Evolutionary conservation across 2,888 invertebrate species (phyloP), one percentile per base, ranked within the genome.

Genomic region (Lamellibrachia columna): DNA sequence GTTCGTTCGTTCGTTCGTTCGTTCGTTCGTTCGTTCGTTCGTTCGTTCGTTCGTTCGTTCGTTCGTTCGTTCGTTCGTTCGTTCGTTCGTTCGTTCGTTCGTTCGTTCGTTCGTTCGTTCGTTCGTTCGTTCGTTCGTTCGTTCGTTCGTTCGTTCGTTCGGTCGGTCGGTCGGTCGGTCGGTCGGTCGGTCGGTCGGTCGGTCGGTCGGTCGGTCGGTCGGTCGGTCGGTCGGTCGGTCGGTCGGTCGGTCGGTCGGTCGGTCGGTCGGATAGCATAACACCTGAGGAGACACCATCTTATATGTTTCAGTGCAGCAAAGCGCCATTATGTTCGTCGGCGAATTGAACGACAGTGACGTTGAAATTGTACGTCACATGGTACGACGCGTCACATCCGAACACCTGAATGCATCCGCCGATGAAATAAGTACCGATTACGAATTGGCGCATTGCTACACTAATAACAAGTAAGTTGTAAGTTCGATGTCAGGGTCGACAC

Each of bases 171-270:
- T 75, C 75, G 75, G 0, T 75, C 75, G 75, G 75, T 75, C 75
- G 75, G 75, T 75, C 75, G 75, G 75, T 75, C 75, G 75, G 75
- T 75, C 75, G 75, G 75, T 75, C 75, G 75, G 75, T 75, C 75
- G 75, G 75, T 75, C 75, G 75, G 75, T 75, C 75, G 75, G 75
- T 75, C 75, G 75, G 75, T 75, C 75, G 75, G 75, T 75, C 75
- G 75, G 75, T 75, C 75, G 75, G 75, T 75, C 75, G 75, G 22
- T 75, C 75, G 75, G 75, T 75, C 75, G 75, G 75, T 75, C 75
- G 75, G 75, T 75, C 75, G 75, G 75, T 75, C 75, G 75, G 75
- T 75, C 22, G 75, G 75, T 15, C 22, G 75, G 58, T 58, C 58
- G 58, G 58, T 58, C 58, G 58, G 58, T 58, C 22, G 40, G 40